Percentiles rank a stretch among this genome's conserved stretches.
Conservation (phyloP, 2,797 vertebrate genomes). For the Alfaro cultratus region DNA sequence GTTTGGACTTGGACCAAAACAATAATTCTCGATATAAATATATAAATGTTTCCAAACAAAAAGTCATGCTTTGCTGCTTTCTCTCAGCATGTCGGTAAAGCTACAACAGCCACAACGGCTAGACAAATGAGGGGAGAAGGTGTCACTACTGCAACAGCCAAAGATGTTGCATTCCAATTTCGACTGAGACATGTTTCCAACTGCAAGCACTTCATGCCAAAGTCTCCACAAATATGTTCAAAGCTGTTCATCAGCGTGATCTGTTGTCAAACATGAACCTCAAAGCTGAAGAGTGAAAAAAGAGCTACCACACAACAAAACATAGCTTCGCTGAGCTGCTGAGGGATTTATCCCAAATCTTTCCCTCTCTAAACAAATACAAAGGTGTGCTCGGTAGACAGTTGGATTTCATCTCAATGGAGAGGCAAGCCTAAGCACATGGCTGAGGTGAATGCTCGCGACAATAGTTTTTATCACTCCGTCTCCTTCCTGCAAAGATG, state of each 20-base stretch:
- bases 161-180: neutral
- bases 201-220: constrained; percentile 1
- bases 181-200: neutral
- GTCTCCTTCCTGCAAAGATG: constrained; percentile 77
- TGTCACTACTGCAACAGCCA: constrained; percentile 3
- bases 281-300: constrained; percentile 38
- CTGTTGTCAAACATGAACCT: constrained; percentile 42
- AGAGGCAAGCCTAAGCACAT: constrained; percentile 78
- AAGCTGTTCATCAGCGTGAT: constrained; percentile 38
- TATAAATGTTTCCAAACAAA: neutral
- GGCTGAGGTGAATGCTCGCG: constrained; percentile 58
- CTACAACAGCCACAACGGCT: neutral
- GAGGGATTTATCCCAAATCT: constrained; percentile 80
- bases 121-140: constrained; percentile 18
- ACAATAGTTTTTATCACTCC: constrained; percentile 63
- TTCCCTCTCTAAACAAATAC: constrained; percentile 82
- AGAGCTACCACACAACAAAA: constrained; percentile 35
- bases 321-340: constrained; percentile 49
- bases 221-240: constrained; percentile 7
- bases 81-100: neutral
- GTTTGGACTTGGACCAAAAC: neutral
- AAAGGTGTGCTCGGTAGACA: constrained; percentile 77
- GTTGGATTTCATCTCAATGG: constrained; percentile 68
- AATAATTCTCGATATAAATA: neutral
- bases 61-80: neutral